These are phyloP conservation scores for Hemitrygon akajei DNA, from an alignment of 2,797 vertebrate species.

Conservation along the genomic window DNA sequence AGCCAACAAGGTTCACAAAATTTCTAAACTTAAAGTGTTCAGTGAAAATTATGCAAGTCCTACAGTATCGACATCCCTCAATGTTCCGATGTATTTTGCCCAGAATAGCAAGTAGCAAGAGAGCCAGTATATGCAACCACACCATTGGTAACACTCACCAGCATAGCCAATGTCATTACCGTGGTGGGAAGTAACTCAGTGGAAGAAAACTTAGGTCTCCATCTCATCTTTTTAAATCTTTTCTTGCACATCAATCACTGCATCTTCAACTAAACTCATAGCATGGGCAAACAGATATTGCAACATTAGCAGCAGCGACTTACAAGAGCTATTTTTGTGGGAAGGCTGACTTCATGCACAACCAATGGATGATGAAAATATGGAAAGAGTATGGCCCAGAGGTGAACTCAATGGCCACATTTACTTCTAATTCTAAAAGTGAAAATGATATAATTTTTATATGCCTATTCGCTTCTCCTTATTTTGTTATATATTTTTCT, in stretches of 20 bases:
- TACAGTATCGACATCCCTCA: background rate
- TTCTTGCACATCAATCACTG: background rate
- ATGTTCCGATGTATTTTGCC: background rate
- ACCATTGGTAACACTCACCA: background rate
- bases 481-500: background rate
- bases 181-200: background rate
- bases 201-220: background rate
- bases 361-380: background rate
- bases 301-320: background rate
- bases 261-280: background rate
- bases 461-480: background rate
- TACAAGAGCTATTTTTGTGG: background rate
- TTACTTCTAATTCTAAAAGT: background rate
- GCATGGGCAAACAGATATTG: background rate
- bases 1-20: background rate
- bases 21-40: background rate
- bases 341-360: background rate
- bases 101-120: background rate
- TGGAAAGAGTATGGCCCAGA: background rate
- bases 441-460: background rate
- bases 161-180: background rate
- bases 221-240: background rate
- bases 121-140: background rate
- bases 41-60: background rate
- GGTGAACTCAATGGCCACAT: background rate